Conservation (phyloP, 2,797 vertebrate species). For the Clarias pachynema region DNA sequence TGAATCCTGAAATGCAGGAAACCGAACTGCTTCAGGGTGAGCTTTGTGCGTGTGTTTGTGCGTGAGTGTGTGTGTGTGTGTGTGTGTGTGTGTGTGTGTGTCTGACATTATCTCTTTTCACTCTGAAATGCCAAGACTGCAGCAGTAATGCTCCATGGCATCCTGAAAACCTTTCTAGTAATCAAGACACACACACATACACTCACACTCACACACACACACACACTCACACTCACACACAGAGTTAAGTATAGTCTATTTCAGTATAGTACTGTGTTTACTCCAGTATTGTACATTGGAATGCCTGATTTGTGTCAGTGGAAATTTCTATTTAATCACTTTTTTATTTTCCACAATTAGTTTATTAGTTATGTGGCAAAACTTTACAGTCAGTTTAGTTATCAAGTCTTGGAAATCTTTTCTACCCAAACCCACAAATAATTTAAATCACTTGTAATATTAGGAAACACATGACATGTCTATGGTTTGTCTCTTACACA, state of each 20-base stretch:
- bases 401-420: slow-evolving; percentile 1
- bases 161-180: slow-evolving; percentile 2
- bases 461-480: neutral
- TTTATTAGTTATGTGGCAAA: neutral
- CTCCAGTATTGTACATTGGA: neutral
- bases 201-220: slow-evolving; percentile 14
- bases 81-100: slow-evolving; percentile 16
- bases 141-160: slow-evolving; percentile 30
- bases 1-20: neutral
- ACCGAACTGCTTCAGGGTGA: neutral
- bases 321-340: neutral
- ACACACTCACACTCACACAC: slow-evolving; percentile 15
- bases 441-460: neutral
- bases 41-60: neutral
- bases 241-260: neutral
- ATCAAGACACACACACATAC: slow-evolving; percentile 17
- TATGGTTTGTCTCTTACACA: neutral
- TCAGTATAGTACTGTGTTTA: slow-evolving; percentile 1
- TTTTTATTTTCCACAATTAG: neutral
- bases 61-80: slow-evolving; percentile 25
- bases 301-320: neutral
- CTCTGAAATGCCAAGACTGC: slow-evolving; percentile 31
- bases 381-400: neutral
- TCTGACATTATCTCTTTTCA: slow-evolving; percentile 31
- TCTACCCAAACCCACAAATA: neutral